These are phyloP conservation scores for Drosophila biarmipes DNA, from an alignment of 1,140 invertebrate species.

Conservation along the genomic window DNA sequence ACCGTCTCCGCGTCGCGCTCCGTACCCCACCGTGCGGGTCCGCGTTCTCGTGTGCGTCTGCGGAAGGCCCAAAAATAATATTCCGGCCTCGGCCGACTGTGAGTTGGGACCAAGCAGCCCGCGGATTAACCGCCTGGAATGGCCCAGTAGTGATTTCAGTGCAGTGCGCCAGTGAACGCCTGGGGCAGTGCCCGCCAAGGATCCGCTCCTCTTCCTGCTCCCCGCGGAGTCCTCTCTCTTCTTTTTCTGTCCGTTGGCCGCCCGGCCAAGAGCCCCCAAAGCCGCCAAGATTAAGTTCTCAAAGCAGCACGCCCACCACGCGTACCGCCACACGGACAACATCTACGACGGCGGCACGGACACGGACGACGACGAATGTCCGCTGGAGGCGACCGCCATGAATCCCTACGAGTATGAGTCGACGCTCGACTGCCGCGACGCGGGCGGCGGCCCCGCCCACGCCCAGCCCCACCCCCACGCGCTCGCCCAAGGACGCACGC, in stretches of 20 bases:
- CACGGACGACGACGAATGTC: conserved; percentile 84
- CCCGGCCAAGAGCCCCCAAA: conserved; percentile 66
- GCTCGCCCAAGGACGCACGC: conserved; percentile 44
- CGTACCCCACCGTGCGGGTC: conserved; percentile 6
- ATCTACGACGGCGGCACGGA: conserved; percentile 84
- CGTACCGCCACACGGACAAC: conserved; percentile 84
- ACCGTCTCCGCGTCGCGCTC: conserved; percentile 8
- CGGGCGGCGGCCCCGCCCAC: conserved; percentile 56
- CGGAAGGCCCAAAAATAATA: not conserved
- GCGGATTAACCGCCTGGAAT: conserved; percentile 5
- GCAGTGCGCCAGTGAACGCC: conserved; percentile 10
- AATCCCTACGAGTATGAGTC: conserved; percentile 84
- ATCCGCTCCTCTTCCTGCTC: conserved; percentile 3
- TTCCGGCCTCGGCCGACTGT: conserved; percentile 7
- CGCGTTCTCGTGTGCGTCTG: conserved; percentile 1
- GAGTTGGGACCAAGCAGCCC: not conserved
- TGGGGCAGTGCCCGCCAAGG: no score
- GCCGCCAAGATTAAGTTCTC: conserved; percentile 84
- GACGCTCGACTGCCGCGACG: conserved; percentile 82
- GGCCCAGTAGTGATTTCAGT: conserved; percentile 8
- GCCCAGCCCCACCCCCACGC: conserved; percentile 11
- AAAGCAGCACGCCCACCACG: conserved; percentile 81
- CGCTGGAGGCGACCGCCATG: conserved; percentile 83
- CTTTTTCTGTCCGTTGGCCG: conserved; percentile 42
- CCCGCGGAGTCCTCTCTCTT: conserved; percentile 16